phyloP scores from a whole-genome alignment of 2,113 vertebrate genomes.

The Calypte anna region DNA sequence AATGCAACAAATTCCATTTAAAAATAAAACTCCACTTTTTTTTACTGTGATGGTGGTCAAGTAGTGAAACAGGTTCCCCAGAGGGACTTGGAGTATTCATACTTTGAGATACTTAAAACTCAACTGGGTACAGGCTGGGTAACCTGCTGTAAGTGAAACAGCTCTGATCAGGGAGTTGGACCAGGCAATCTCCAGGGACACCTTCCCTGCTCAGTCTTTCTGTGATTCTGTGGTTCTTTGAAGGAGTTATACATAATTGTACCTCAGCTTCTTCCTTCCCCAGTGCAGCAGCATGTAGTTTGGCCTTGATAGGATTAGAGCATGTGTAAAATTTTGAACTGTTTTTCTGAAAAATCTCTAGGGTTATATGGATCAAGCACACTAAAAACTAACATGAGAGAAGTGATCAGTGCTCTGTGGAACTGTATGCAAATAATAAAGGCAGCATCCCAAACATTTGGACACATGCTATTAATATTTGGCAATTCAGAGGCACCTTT shows the following conservation, averaged over 20 bases:
- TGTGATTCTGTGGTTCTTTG: neutral
- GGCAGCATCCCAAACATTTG: neutral
- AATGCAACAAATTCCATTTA: neutral
- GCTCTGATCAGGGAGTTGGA: neutral
- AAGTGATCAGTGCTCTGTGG: neutral
- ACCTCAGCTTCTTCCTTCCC: neutral
- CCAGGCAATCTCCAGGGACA: neutral
- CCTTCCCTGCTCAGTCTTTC: fast-evolving
- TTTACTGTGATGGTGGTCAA: neutral
- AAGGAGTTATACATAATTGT: neutral
- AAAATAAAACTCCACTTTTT: fast-evolving
- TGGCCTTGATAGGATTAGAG: neutral
- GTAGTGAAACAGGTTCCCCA: neutral
- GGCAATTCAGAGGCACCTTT: neutral
- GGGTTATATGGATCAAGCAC: neutral
- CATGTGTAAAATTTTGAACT: neutral
- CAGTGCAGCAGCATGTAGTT: neutral
- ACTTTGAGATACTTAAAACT: neutral
- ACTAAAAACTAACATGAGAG: neutral
- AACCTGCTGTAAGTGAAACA: neutral
- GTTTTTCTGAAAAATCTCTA: neutral
- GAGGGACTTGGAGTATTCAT: neutral
- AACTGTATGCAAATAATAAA: neutral
- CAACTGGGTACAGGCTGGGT: neutral
- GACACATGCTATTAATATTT: neutral